Evolutionary conservation across 2,113 vertebrate genomes (phyloP), one percentile per base, ranked within the genome.

Genomic region (Corythornis madagascariensis): DNA sequence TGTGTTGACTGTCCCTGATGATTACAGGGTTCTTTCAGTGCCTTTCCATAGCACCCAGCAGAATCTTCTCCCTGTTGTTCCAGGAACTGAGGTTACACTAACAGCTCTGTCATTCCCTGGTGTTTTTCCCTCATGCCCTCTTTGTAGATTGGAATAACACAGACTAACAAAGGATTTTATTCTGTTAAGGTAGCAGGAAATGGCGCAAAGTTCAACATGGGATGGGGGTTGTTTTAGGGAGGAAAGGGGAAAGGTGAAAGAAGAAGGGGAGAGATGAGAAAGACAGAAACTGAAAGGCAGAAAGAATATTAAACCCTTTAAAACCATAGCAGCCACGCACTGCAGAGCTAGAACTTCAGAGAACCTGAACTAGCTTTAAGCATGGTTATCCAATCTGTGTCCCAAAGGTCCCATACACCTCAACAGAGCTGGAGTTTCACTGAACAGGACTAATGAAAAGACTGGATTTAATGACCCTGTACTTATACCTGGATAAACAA

Each of bases 401-500:
- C 93, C 50, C 88, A 90, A 60, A 86, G 76, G 92, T 50, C 48
- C 61, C 66, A 59, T 69, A 86, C 16, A 42, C 45, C 40, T 78
- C 88, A 57, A 26, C 4, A 35, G 28, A 90, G 7, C 43, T 75
- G 61, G 22, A 88, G 31, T 74, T 90, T 90, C 38, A 81, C 35
- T 50, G 79, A 90, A 86, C 8, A 77, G 26, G 53, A 43, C 74
- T 90, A 50, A 93, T 86, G 40, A 69, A 91, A 93, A 75, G 35
- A 52, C 45, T 21, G 21, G 48, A 86, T 53, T 96, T 95, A 93
- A 94, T 83, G 86, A 84, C 75, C 83, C 73, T 71, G 24, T 75
- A 53, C 69, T 83, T 88, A 60, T 21, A 93, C 26, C 40, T 67
- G 52, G 83, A 80, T 75, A 93, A 90, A 94, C 57, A 93, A 71